These are phyloP conservation scores for Plecotus auritus DNA, from an alignment of 2,113 vertebrate species.

Conservation along the genomic window DNA sequence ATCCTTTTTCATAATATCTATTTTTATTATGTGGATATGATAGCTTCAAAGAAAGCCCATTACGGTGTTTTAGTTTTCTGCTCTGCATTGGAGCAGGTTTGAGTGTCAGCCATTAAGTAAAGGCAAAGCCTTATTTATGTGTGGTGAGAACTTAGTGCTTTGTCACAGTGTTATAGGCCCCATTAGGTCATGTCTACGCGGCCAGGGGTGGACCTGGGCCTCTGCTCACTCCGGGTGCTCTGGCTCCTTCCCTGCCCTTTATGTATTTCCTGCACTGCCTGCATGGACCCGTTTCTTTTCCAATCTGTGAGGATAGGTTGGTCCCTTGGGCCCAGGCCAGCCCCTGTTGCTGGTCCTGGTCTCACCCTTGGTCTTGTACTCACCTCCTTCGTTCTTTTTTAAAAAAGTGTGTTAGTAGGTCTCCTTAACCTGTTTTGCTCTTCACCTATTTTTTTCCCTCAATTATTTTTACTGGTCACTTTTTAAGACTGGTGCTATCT, in stretches of 20 bases:
- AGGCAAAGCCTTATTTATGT: background rate
- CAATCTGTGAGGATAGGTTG: background rate
- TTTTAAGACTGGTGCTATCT: background rate
- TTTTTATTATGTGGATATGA: background rate
- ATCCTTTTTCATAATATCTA: background rate
- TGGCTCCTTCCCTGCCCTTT: background rate
- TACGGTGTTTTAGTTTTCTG: background rate
- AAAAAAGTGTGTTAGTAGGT: slow-evolving; percentile 16
- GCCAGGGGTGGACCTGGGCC: background rate
- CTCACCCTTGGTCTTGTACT: background rate
- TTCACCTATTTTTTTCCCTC: background rate
- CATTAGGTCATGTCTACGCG: fast-evolving
- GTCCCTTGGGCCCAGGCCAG: background rate
- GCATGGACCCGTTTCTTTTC: background rate
- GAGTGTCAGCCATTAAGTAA: background rate
- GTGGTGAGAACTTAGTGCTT: background rate
- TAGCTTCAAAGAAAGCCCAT: background rate
- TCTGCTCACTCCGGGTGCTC: background rate
- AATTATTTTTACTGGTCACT: background rate
- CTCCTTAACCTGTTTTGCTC: background rate
- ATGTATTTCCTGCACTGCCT: background rate
- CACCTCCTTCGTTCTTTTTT: background rate
- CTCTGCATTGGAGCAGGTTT: background rate
- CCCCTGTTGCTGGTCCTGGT: background rate
- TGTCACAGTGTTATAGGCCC: background rate